Evolutionary conservation across 53 echinoderm and acorn worm species (phyloP).

Genomic region (Patiria pectinifera): DNA sequence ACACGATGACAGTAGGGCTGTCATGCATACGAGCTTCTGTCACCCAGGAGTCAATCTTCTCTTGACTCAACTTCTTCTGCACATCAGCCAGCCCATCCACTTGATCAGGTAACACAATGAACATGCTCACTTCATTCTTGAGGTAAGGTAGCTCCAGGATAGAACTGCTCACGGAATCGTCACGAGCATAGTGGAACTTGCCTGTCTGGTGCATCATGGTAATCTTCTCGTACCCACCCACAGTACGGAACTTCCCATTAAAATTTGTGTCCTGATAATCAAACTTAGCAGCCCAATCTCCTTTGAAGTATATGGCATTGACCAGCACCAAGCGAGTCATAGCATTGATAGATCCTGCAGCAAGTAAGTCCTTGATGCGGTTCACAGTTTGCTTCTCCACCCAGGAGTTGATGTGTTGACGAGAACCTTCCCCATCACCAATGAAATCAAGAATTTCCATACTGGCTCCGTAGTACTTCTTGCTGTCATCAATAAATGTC

Average conservation of each 20-base stretch:
- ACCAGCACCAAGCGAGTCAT: slow-evolving; percentile 80
- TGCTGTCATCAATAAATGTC: slow-evolving; percentile 67
- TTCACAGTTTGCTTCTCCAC: slow-evolving; percentile 80
- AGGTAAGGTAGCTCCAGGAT: slow-evolving; percentile 55
- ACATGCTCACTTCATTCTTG: slow-evolving; percentile 69
- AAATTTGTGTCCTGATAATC: slow-evolving; percentile 25
- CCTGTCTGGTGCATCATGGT: slow-evolving; percentile 76
- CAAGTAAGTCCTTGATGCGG: slow-evolving; percentile 77
- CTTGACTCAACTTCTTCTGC: slow-evolving; percentile 39
- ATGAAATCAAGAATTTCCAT: slow-evolving; percentile 41
- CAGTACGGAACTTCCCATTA: slow-evolving; percentile 56
- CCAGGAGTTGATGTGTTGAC: slow-evolving; percentile 81
- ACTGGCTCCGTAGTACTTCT: slow-evolving; percentile 17
- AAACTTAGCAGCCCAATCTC: slow-evolving; percentile 80
- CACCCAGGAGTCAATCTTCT: slow-evolving; percentile 25
- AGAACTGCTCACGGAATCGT: slow-evolving; percentile 20
- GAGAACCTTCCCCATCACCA: slow-evolving; percentile 41
- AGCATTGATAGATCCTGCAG: slow-evolving; percentile 64
- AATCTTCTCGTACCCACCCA: slow-evolving; percentile 52
- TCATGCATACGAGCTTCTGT: background rate
- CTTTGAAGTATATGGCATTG: slow-evolving; percentile 94
- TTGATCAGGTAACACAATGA: slow-evolving; percentile 64
- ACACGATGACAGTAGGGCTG: background rate
- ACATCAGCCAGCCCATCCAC: slow-evolving; percentile 62
- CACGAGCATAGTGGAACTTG: slow-evolving; percentile 45